These are phyloP conservation scores for Perdita meconis DNA, from an alignment of 2,888 invertebrate genomes.

Conservation along the genomic window DNA sequence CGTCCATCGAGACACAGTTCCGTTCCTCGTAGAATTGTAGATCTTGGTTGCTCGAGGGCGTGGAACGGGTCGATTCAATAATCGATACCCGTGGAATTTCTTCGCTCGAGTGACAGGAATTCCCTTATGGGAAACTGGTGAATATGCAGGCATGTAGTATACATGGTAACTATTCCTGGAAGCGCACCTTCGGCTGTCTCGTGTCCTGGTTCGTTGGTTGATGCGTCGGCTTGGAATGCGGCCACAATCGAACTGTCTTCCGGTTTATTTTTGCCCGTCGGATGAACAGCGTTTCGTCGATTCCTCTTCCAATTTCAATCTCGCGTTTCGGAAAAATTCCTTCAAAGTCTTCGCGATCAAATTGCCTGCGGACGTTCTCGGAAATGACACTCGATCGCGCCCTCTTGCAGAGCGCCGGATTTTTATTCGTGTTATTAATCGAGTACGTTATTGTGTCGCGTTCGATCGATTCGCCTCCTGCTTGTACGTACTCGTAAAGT, in stretches of 20 bases:
- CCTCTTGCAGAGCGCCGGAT: neutral
- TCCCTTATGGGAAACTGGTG: conserved; percentile 54
- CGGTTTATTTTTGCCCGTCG: conserved; percentile 34
- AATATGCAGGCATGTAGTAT: conserved; percentile 60
- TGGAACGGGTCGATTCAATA: conserved; percentile 23
- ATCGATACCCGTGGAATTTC: conserved; percentile 50
- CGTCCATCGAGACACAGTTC: neutral
- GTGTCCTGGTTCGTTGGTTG: conserved; percentile 38
- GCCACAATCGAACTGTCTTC: conserved; percentile 45
- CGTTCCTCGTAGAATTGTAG: neutral
- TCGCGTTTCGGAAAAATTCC: conserved; percentile 7
- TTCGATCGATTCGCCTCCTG: conserved; percentile 37
- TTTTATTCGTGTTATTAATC: conserved; percentile 43
- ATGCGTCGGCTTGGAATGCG: conserved; percentile 57
- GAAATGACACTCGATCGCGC: neutral
- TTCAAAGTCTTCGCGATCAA: neutral
- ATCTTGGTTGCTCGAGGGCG: neutral
- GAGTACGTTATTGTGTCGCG: conserved; percentile 4
- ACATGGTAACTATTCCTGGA: conserved; percentile 61
- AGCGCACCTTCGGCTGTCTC: conserved; percentile 51
- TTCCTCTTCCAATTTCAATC: conserved; percentile 40
- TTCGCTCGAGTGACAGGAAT: conserved; percentile 57
- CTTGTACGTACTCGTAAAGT: conserved; percentile 26
- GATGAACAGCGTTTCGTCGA: conserved; percentile 18
- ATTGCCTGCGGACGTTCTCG: neutral